Percentiles rank a stretch among this genome's conserved stretches.
phyloP scores from a whole-genome alignment of 2,113 vertebrate genomes.

The Chaetura pelagica region DNA sequence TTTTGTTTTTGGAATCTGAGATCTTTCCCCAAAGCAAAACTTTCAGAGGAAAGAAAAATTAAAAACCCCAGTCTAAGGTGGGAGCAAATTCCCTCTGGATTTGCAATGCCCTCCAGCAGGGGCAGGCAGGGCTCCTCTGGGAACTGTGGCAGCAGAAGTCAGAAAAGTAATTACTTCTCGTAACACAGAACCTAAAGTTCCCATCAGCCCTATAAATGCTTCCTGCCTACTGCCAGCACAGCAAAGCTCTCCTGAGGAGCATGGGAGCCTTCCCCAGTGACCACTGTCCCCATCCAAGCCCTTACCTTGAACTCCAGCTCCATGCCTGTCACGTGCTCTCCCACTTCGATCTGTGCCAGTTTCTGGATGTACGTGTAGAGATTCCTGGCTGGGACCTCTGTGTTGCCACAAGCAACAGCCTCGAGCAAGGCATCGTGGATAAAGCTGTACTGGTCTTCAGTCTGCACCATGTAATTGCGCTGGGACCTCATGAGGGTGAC shows the following conservation, averaged over 20 bases:
- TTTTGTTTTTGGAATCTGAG: fast-evolving
- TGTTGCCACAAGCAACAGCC: slow-evolving; percentile 96
- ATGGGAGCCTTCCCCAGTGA: background rate
- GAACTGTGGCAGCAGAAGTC: fast-evolving
- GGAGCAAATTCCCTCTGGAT: background rate
- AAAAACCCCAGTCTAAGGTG: background rate
- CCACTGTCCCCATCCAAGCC: background rate
- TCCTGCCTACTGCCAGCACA: background rate
- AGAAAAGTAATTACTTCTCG: background rate
- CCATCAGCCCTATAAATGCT: background rate
- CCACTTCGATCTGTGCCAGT: slow-evolving; percentile 90
- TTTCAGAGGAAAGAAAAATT: background rate
- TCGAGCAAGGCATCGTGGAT: slow-evolving; percentile 97
- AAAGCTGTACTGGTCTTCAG: slow-evolving; percentile 98
- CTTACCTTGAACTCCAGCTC: slow-evolving; percentile 98
- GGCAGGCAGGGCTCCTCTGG: background rate
- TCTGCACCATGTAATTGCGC: slow-evolving; percentile 99
- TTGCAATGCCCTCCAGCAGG: background rate
- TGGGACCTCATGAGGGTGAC: slow-evolving; percentile 98
- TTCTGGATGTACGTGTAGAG: slow-evolving; percentile 98
- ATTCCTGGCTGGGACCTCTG: slow-evolving; percentile 92
- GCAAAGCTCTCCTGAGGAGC: background rate
- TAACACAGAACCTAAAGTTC: background rate
- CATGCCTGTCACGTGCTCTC: slow-evolving; percentile 97
- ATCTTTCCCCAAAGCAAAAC: background rate